Percentiles rank a stretch among this genome's conserved stretches.
Conservation (phyloP, 2,113 vertebrate species). For the Tupaia chinensis region DNA sequence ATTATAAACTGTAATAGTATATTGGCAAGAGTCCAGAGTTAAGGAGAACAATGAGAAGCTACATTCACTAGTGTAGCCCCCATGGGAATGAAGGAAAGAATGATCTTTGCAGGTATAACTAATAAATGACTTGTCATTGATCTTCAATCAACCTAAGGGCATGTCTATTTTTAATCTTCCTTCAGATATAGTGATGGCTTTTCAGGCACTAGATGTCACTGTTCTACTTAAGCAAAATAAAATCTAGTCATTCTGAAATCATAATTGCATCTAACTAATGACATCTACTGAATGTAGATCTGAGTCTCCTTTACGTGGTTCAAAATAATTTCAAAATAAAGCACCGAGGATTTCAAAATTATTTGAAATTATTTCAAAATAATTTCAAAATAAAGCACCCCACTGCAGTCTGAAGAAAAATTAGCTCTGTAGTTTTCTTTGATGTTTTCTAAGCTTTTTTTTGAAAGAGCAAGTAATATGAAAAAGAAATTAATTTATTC, state of each 20-base stretch:
- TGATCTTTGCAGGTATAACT: neutral
- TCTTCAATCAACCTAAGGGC: neutral
- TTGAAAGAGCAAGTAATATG: neutral
- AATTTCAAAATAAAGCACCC: conserved; percentile 25
- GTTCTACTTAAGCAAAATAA: conserved; percentile 81
- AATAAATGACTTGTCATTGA: neutral
- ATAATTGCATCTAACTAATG: neutral
- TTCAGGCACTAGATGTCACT: conserved; percentile 89
- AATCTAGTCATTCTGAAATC: neutral
- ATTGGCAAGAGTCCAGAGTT: neutral
- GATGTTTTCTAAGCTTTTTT: neutral
- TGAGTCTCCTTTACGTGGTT: neutral
- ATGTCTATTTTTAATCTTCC: neutral
- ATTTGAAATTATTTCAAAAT: neutral
- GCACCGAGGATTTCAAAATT: neutral
- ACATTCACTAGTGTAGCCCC: neutral
- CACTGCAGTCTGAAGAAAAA: rapidly evolving
- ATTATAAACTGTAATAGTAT: neutral
- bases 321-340: conserved; percentile 43
- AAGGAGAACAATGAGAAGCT: neutral
- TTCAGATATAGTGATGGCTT: conserved; percentile 42
- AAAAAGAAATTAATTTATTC: neutral
- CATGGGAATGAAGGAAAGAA: neutral
- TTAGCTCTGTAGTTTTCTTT: neutral
- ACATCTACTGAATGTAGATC: neutral